A percentile compares a stretch with the other conserved stretches of the same genome.
Conservation (phyloP, 2,888 invertebrate genomes). For the Cephus nigrinus region DNA sequence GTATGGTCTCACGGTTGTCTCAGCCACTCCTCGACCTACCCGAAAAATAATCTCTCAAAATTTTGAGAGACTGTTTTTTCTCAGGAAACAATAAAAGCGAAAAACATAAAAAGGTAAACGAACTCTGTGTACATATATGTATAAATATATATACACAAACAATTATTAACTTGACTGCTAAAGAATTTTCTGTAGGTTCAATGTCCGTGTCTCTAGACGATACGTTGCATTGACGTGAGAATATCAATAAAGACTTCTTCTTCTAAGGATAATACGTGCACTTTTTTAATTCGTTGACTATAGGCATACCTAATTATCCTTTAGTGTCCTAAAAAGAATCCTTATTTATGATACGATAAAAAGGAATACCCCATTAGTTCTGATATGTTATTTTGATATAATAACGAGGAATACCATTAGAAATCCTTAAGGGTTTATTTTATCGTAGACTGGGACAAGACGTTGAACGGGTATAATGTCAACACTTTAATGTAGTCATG, state of each 20-base stretch:
- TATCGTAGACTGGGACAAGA: conserved; percentile 14
- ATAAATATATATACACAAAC: background rate
- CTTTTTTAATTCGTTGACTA: background rate
- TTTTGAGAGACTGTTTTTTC: background rate
- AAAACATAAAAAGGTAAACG: background rate
- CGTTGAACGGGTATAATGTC: conserved; percentile 60
- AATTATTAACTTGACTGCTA: background rate
- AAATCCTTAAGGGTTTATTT: background rate
- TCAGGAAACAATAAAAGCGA: background rate
- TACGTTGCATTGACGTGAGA: background rate
- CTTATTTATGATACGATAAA: background rate
- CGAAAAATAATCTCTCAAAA: background rate
- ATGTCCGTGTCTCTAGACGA: background rate
- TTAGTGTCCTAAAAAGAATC: background rate
- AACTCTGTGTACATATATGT: background rate
- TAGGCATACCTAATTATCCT: background rate
- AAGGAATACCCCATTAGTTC: no score
- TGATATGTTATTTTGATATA: no score
- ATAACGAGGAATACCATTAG: background rate
- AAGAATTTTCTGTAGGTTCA: background rate
- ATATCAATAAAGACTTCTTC: background rate
- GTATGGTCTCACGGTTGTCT: background rate
- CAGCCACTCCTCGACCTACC: background rate
- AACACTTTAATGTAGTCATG: conserved; percentile 64
- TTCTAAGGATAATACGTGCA: background rate